These are phyloP conservation scores for Halocynthia aurantium DNA, from an alignment of 23 tunicate genomes.

Conservation along the genomic window DNA sequence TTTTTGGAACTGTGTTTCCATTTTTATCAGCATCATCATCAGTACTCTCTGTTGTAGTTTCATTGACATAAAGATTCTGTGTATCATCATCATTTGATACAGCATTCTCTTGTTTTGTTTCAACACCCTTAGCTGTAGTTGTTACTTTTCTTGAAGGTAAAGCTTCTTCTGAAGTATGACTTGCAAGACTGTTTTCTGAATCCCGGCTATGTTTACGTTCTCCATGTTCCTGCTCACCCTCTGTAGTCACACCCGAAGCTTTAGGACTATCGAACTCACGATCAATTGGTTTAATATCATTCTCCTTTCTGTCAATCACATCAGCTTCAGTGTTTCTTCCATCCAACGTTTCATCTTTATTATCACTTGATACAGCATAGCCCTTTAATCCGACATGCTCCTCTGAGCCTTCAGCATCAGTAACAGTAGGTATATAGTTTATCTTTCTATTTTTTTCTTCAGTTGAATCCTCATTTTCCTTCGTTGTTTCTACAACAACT, in stretches of 20 bases:
- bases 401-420: neutral
- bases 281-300: neutral
- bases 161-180: too few species aligned
- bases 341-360: neutral
- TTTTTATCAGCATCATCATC: neutral
- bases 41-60: neutral
- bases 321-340: neutral
- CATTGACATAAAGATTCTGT: neutral
- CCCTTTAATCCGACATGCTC: neutral
- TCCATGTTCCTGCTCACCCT: too few species aligned
- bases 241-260: too few species aligned
- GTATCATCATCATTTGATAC: neutral
- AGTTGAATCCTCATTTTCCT: neutral
- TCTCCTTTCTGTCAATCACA: constrained; percentile 5
- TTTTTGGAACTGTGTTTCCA: neutral
- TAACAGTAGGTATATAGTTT: neutral
- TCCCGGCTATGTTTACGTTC: too few species aligned
- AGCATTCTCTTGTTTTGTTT: neutral
- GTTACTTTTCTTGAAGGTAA: too few species aligned
- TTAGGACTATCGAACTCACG: neutral
- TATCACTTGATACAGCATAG: neutral
- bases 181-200: too few species aligned
- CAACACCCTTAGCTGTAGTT: neutral
- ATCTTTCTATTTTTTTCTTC: neutral
- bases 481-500: neutral